Evolutionary conservation across 2,797 vertebrate species (phyloP).

Genomic region (Myotis planiceps): DNA sequence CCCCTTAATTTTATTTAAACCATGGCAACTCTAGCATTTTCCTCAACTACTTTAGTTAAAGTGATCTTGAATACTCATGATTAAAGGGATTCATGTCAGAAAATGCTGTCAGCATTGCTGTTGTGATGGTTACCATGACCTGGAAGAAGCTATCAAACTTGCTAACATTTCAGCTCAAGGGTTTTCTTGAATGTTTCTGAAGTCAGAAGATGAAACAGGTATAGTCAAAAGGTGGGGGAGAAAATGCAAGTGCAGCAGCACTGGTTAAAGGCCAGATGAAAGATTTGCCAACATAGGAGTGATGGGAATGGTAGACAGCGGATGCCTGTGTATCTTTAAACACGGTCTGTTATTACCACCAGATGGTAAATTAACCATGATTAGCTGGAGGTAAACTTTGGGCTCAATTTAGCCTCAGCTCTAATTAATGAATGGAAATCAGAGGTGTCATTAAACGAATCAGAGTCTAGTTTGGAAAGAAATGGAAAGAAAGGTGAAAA

Average conservation of each 20-base stretch:
- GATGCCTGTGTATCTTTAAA: not conserved
- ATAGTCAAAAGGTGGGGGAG: not conserved
- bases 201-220: not conserved
- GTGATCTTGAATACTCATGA: slow-evolving; percentile 45
- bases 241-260: not conserved
- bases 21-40: slow-evolving; percentile 50
- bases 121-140: slow-evolving; percentile 19
- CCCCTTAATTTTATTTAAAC: slow-evolving; percentile 57
- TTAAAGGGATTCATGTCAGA: slow-evolving; percentile 43
- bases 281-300: not conserved
- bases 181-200: not conserved
- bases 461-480: not conserved
- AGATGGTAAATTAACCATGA: not conserved
- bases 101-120: not conserved
- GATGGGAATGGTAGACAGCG: not conserved
- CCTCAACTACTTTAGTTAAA: slow-evolving; percentile 45
- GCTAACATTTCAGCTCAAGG: not conserved
- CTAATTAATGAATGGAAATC: slow-evolving; percentile 38
- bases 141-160: not conserved
- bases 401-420: not conserved
- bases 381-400: not conserved
- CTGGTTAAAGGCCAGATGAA: not conserved
- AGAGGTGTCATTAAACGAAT: not conserved
- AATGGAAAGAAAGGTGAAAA: not conserved
- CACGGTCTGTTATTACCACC: not conserved